phyloP scores from a whole-genome alignment of 2,797 vertebrate species.

The Sylvia borin region DNA sequence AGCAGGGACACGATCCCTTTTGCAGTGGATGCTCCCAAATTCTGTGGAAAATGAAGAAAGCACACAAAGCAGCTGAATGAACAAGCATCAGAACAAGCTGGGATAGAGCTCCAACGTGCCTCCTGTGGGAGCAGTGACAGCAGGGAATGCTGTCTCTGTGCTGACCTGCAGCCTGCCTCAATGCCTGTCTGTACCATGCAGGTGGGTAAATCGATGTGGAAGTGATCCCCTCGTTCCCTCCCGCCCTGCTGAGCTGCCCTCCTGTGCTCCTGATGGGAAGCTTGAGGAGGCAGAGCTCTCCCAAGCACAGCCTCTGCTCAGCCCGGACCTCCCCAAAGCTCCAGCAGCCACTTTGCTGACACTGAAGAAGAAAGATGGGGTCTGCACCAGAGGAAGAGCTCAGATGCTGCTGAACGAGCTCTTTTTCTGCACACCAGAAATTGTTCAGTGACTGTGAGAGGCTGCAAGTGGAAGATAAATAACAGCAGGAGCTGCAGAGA shows the following conservation, averaged over 20 bases:
- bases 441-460: background rate
- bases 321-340: background rate
- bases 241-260: background rate
- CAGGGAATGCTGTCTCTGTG: background rate
- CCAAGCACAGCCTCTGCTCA: background rate
- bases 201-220: background rate
- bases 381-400: background rate
- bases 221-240: background rate
- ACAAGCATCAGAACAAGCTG: background rate
- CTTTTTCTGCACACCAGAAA: background rate
- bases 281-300: fast-evolving
- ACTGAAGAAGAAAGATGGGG: background rate
- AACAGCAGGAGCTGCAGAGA: background rate
- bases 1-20: background rate
- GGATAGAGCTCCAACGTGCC: background rate
- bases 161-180: background rate
- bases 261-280: background rate
- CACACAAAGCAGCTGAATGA: background rate
- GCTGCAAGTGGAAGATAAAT: constrained; percentile 41
- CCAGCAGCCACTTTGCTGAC: background rate
- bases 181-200: background rate
- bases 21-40: background rate
- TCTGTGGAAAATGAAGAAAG: background rate
- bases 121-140: background rate
- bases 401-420: background rate